These are phyloP conservation scores for Hypotaenidia okinawae DNA, from an alignment of 2,797 vertebrate genomes.

Conservation along the genomic window DNA sequence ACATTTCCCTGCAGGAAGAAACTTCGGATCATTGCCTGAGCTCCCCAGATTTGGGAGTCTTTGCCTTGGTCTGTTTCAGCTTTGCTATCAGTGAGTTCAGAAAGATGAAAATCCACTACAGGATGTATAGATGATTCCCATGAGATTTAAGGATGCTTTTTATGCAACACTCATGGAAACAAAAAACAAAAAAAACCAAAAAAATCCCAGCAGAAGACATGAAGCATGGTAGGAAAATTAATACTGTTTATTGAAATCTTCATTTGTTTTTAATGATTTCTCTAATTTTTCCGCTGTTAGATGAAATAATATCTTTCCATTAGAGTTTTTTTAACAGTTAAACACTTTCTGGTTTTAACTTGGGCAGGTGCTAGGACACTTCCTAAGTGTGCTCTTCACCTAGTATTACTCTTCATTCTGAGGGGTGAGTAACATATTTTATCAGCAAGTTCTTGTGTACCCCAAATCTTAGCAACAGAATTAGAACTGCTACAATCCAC, in stretches of 20 bases:
- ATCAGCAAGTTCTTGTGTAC: background rate
- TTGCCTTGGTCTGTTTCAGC: background rate
- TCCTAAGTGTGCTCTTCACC: background rate
- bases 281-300: background rate
- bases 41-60: background rate
- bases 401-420: background rate
- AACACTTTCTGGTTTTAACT: background rate
- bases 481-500: background rate
- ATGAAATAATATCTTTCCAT: background rate
- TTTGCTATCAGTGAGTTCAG: background rate
- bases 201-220: background rate
- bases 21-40: background rate
- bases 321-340: background rate
- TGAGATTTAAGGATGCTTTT: background rate
- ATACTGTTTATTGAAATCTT: background rate
- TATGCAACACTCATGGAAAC: background rate
- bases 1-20: background rate
- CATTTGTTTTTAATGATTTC: background rate
- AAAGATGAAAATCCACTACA: background rate
- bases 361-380: background rate
- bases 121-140: background rate
- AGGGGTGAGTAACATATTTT: background rate
- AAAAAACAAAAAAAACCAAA: background rate
- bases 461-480: background rate
- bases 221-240: background rate